These are phyloP conservation scores for Sphaerodactylus townsendi DNA, from an alignment of 2,113 vertebrate species.

Conservation along the genomic window DNA sequence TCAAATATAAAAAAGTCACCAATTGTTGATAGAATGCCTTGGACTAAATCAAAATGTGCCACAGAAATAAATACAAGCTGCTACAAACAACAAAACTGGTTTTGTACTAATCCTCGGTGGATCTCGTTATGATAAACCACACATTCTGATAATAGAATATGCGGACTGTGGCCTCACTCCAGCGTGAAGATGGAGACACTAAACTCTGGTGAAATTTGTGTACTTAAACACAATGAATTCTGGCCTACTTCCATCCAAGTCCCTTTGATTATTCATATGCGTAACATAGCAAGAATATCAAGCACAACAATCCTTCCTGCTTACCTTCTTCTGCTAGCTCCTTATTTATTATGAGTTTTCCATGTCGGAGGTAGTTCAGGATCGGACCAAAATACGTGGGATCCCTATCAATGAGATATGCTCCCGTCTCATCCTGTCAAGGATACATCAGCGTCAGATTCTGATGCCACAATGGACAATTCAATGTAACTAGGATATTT, in stretches of 20 bases:
- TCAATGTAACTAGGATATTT: background rate
- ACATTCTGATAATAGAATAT: background rate
- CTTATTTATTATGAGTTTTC: conserved; percentile 98
- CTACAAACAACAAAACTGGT: background rate
- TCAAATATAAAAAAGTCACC: background rate
- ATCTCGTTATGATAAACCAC: background rate
- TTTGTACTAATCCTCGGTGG: background rate
- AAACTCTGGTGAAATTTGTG: background rate
- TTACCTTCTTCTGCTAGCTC: conserved; percentile 97
- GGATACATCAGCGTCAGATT: background rate
- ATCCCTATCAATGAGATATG: conserved; percentile 97
- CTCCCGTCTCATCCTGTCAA: conserved; percentile 92
- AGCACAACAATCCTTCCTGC: conserved; percentile 18
- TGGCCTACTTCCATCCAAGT: background rate
- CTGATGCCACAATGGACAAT: background rate
- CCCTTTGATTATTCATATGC: background rate
- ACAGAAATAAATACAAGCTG: background rate
- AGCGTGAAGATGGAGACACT: background rate
- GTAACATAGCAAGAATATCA: background rate
- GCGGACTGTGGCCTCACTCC: rapidly evolving
- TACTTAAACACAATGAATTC: background rate
- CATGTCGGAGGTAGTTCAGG: conserved; percentile 98
- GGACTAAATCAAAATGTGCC: background rate
- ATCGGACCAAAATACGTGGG: conserved; percentile 98
- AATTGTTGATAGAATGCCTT: background rate